phyloP scores from a whole-genome alignment of 1,140 invertebrate genomes.

The Spodoptera litura region DNA sequence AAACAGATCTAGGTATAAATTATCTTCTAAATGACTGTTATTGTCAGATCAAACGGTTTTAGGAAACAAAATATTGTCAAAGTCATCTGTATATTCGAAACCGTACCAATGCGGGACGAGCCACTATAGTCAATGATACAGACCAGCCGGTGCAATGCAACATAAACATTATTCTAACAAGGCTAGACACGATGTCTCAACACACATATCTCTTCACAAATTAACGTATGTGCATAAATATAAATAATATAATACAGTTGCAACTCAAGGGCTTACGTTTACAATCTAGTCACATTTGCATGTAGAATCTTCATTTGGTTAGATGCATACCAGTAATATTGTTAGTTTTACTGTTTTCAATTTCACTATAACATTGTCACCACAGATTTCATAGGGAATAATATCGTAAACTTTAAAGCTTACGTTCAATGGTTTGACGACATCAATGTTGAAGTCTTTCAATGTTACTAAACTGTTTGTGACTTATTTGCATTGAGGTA shows the following conservation, averaged over 20 bases:
- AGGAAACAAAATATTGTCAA: no score
- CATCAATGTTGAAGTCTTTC: not conserved
- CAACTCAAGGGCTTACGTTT: not conserved
- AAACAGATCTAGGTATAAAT: no score
- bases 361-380: slow-evolving; percentile 30
- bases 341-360: slow-evolving; percentile 39
- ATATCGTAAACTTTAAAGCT: slow-evolving; percentile 11
- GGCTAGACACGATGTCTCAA: not conserved
- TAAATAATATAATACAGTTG: not conserved
- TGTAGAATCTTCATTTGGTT: not conserved
- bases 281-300: slow-evolving; percentile 7
- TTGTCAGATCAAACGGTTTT: no score
- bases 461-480: not conserved
- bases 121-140: no score
- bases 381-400: slow-evolving; percentile 1
- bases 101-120: no score
- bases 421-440: slow-evolving; percentile 20
- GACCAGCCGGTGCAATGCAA: no score
- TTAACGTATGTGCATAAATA: not conserved
- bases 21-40: no score
- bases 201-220: not conserved
- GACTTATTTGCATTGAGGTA: not conserved
- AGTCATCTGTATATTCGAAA: no score
- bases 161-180: no score
- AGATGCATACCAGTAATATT: slow-evolving; percentile 25